Percentiles rank a stretch among this genome's conserved stretches.
These are phyloP conservation scores for Toxotes lorentzi DNA, from an alignment of 2,797 vertebrate genomes.

Conservation along the genomic window DNA sequence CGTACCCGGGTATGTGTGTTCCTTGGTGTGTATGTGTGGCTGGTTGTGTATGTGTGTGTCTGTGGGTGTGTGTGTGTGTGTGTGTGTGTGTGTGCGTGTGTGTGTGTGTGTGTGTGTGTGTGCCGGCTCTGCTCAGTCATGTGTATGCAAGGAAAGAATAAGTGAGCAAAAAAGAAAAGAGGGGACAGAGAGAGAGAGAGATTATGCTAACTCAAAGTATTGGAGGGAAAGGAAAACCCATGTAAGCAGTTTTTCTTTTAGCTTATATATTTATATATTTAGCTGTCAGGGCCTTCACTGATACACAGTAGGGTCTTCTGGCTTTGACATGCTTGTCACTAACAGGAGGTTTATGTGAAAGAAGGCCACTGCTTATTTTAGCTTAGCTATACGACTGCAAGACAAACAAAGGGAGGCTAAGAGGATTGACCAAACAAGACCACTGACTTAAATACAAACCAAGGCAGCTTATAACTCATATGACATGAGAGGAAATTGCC, in stretches of 20 bases:
- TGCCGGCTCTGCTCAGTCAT: conserved; percentile 66
- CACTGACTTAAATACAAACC: conserved; percentile 30
- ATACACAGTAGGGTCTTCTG: conserved; percentile 56
- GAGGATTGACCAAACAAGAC: conserved; percentile 49
- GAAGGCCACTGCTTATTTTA: conserved; percentile 64
- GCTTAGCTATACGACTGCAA: conserved; percentile 28
- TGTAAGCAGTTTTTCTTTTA: conserved; percentile 81
- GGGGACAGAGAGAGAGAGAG: conserved; percentile 58
- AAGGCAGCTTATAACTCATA: conserved; percentile 26
- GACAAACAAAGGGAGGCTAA: conserved; percentile 52
- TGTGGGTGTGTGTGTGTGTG: conserved; percentile 20
- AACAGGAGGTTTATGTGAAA: conserved; percentile 58
- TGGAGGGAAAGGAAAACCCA: conserved; percentile 73
- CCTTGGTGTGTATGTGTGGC: conserved; percentile 5
- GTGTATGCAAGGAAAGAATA: conserved; percentile 66
- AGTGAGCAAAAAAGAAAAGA: conserved; percentile 67
- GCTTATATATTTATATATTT: conserved; percentile 77
- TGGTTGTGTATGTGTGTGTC: conserved; percentile 22
- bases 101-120: conserved; percentile 34
- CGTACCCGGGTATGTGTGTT: conserved; percentile 33
- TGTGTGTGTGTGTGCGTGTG: conserved; percentile 18
- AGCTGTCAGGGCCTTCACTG: conserved; percentile 73
- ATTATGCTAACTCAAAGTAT: conserved; percentile 82
- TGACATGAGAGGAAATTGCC: conserved; percentile 14
- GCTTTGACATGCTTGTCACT: conserved; percentile 73